Evolutionary conservation across 2,888 invertebrate species (phyloP).

Genomic region (Rhyacophila evoluta): DNA sequence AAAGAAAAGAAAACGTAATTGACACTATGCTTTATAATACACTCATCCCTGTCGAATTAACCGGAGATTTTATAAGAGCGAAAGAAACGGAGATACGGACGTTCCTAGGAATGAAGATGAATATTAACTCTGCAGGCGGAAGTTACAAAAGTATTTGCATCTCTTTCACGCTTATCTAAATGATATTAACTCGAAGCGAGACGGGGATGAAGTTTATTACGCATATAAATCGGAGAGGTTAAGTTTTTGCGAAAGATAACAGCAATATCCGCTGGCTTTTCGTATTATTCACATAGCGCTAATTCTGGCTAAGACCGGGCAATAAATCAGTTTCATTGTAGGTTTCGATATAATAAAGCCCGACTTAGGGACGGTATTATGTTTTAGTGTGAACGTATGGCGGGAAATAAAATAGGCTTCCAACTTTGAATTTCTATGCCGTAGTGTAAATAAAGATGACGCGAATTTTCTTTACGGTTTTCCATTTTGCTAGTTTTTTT

Average conservation of each 20-base stretch:
- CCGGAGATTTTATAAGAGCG: background rate
- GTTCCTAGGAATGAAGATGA: constrained; percentile 10
- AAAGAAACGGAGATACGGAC: background rate
- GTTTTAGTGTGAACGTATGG: constrained; percentile 15
- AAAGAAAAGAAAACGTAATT: constrained; percentile 24
- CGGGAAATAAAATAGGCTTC: constrained; percentile 22
- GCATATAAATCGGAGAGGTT: constrained; percentile 22
- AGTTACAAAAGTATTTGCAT: constrained; percentile 3
- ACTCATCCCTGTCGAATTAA: constrained; percentile 2
- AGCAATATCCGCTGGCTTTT: constrained; percentile 22
- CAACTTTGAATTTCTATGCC: constrained; percentile 3
- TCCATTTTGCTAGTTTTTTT: background rate
- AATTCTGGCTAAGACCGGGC: constrained; percentile 9
- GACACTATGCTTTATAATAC: constrained; percentile 19
- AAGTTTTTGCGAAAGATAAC: constrained; percentile 18
- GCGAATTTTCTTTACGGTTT: constrained; percentile 17
- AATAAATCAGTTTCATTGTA: constrained; percentile 24
- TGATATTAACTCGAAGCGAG: constrained; percentile 9
- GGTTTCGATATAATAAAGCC: constrained; percentile 14
- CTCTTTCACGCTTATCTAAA: background rate
- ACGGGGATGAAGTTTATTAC: constrained; percentile 13
- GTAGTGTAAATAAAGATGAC: constrained; percentile 17
- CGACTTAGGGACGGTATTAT: background rate
- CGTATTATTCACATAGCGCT: constrained; percentile 24
- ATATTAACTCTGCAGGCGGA: background rate